Evolutionary conservation across 2,888 invertebrate genomes (phyloP), one percentile per base, ranked within the genome.

Genomic region (Chymomyza caudatula): DNA sequence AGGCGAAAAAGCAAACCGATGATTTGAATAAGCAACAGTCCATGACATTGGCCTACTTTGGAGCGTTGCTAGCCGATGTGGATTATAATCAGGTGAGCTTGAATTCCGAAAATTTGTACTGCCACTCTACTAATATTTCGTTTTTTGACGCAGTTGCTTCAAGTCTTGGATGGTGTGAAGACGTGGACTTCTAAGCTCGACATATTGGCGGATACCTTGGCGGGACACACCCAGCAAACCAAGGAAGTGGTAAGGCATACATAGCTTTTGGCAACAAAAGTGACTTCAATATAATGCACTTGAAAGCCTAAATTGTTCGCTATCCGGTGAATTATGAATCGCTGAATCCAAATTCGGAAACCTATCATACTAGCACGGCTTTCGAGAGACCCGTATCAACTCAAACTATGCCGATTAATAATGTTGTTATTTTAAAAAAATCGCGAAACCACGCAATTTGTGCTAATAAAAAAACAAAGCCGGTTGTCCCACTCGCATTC

Each of bases 11-110:
- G 76, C 85, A 89, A 22, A 78, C 88, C 1, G 85, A 89, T 6
- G 91, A 92, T 78, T 91, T 92, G 59, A 92, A 91, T 63, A 92
- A 93, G 43, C 94, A 94, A 89, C 92, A 94, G 89, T 93, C 94
- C 47, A 94, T 94, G 90, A 95, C 95, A 56, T 92, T 98, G 77
- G 94, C 95, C 13, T 97, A 94, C 91, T 97, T 97, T 92, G 93
- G 94, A 47, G 92, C 94, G 87, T 94, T 96, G 74, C 95, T 96
- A 89, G 94, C 93, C 77, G 94, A 95, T 69, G 90, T 96, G 62
- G 96, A 95, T 89, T 94, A 94, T 88, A 91, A 92, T 76, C 93
- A 94, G 92, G 94, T 94, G 88, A 87, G 85, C 83, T 55, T 23
- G 0, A 8, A 19, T 13, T 15, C 4, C 23, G 13, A 6, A 2